A percentile compares a stretch with the other conserved stretches of the same genome.
phyloP scores from a whole-genome alignment of 2,888 invertebrate species.

The Ptychoptera contaminata region DNA sequence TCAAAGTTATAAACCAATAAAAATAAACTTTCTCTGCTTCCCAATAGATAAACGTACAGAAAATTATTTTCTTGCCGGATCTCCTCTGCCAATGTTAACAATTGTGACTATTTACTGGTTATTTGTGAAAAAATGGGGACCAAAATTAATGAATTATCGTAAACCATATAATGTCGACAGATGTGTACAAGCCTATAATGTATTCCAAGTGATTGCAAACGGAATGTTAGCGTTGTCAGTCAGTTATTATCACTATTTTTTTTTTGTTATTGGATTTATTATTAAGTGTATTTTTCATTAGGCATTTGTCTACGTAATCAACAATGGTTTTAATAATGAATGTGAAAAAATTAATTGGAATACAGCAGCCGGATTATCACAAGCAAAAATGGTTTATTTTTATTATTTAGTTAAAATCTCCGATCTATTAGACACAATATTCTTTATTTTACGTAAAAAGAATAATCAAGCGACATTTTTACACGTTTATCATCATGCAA shows the following conservation, averaged over 20 bases:
- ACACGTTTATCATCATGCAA: constrained; percentile 55
- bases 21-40: not conserved
- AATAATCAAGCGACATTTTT: constrained; percentile 48
- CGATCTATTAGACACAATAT: constrained; percentile 50
- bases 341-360: not conserved
- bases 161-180: constrained; percentile 43
- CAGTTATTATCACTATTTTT: no score
- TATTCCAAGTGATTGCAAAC: constrained; percentile 46
- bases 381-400: not conserved
- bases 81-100: constrained; percentile 41
- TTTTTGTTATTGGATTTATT: no score
- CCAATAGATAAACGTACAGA: constrained; percentile 45
- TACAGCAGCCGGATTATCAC: not conserved
- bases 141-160: constrained; percentile 48
- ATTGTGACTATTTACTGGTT: constrained; percentile 44
- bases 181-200: constrained; percentile 47
- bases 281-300: no score
- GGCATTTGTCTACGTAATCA: no score
- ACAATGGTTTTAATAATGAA: no score
- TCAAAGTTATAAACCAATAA: no score
- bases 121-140: constrained; percentile 52
- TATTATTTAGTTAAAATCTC: constrained; percentile 40
- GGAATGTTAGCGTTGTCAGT: no score
- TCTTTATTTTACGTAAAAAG: constrained; percentile 55
- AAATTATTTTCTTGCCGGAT: constrained; percentile 45